A percentile compares a stretch with the other conserved stretches of the same genome.
These are phyloP conservation scores for Ypsolopha sequella DNA, from an alignment of 2,888 invertebrate species.

Conservation along the genomic window DNA sequence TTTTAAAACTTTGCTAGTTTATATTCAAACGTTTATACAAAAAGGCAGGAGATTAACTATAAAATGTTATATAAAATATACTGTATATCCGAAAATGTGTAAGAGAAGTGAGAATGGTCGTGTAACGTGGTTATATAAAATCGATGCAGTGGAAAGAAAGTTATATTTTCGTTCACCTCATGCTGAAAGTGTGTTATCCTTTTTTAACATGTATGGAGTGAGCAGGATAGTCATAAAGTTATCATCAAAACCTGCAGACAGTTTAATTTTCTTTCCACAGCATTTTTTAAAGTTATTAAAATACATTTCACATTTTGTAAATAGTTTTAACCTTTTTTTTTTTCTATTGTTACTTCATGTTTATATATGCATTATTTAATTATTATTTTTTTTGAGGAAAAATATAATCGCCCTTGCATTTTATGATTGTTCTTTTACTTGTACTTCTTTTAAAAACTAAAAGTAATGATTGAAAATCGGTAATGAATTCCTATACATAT, in stretches of 20 bases:
- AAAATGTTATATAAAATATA: background rate
- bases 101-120: background rate
- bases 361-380: conserved; percentile 56
- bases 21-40: background rate
- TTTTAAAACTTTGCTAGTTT: no score
- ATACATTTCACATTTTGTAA: conserved; percentile 38
- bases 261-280: conserved; percentile 8
- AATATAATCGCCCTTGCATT: conserved; percentile 68
- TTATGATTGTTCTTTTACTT: conserved; percentile 36
- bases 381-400: conserved; percentile 37
- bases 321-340: conserved; percentile 49
- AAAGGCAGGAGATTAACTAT: background rate
- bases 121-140: no score
- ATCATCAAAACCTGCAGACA: no score
- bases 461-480: background rate
- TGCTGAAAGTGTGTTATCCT: no score
- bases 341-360: conserved; percentile 51
- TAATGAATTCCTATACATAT: background rate
- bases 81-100: conserved; percentile 6
- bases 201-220: no score
- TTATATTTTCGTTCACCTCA: no score
- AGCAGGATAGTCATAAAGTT: no score
- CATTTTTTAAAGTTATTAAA: background rate
- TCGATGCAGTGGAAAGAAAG: background rate
- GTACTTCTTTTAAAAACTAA: background rate